Evolutionary conservation across 2,797 vertebrate species (phyloP).

Genomic region (Sebastes paucispinis): DNA sequence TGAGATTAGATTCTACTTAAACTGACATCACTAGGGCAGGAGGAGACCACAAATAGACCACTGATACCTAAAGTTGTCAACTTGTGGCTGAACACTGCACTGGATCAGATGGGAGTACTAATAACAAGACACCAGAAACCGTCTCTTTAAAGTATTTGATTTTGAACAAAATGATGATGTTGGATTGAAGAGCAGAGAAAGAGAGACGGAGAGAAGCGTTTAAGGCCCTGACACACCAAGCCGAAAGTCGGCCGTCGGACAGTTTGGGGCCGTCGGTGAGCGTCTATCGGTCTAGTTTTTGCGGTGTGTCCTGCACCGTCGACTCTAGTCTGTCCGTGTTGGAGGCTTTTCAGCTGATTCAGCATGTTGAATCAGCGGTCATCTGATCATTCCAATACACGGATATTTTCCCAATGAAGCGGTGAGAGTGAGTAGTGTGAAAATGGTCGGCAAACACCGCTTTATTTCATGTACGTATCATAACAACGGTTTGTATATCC

Average conservation of each 20-base stretch:
- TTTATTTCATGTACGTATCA: too few relatives aligned
- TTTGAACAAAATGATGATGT: neutral
- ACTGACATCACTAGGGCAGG: neutral
- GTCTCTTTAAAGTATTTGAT: neutral
- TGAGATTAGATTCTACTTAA: constrained; percentile 1
- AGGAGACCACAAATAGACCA: neutral
- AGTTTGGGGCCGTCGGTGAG: too few relatives aligned
- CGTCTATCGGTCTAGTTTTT: too few relatives aligned
- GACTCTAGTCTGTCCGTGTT: too few relatives aligned
- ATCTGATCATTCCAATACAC: too few relatives aligned
- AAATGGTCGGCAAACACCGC: too few relatives aligned
- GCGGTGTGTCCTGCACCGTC: too few relatives aligned
- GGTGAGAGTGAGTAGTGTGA: accelerated
- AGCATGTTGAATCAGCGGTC: too few relatives aligned
- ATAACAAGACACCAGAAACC: neutral
- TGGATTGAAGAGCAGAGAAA: neutral
- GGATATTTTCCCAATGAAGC: too few relatives aligned
- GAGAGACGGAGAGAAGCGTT: neutral
- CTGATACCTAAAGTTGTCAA: neutral
- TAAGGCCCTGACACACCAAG: neutral
- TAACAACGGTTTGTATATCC: too few relatives aligned
- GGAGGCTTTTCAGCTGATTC: too few relatives aligned
- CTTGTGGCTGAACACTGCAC: neutral
- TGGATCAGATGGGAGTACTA: neutral
- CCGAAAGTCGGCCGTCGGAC: too few relatives aligned